Base-by-base conservation (phyloP, 2,797 vertebrate species). In the Cirrhinus molitorella region DNA sequence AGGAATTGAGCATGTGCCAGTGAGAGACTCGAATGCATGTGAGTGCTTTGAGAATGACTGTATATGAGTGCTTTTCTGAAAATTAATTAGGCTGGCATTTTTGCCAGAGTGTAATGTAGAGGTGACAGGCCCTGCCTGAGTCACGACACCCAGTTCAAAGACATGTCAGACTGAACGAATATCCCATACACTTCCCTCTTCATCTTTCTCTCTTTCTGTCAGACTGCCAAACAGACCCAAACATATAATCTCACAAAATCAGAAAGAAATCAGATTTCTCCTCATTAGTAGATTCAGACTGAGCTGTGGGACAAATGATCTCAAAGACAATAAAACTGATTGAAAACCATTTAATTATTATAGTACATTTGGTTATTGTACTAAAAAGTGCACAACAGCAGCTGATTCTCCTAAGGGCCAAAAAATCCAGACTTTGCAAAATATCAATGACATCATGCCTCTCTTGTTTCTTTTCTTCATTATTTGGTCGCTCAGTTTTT, bases 111-210 rank as follows among this genome's bases (percentile, higher is more conserved):
- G 67, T 83, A 51, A 85, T 43, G 19, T 63, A 34, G 40, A 70
- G 63, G 73, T 79, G 43, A 86, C 74, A 25, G n/a, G 40, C 37
- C 8, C 40, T 59, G 40, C 16, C 75, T 74, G 80, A 85, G 45
- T 72, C 55, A 66, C 28, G 37, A 83, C 61, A 83, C n/a, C 37
- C 28, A 47, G 61, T 84, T 86, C 88, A 88, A 79, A 81, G 79
- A 61, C 34, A 79, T 82, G 81, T 85, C 86, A 82, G 53, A 72
- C 25, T 79, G 74, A 80, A 70, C 49, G n/a, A 68, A 63, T 45
- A 37, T n/a, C 37, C 77, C 21, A 14, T 67, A 49, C 34, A 51
- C 76, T 43, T 75, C 59, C n/a, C 25, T n/a, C 53, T 68, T 79
- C 51, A 23, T 51, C 74, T 73, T 65, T 14, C 63, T 45, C 45